Evolutionary conservation across 2,113 vertebrate genomes (phyloP).

Genomic region (Sialia sialis): DNA sequence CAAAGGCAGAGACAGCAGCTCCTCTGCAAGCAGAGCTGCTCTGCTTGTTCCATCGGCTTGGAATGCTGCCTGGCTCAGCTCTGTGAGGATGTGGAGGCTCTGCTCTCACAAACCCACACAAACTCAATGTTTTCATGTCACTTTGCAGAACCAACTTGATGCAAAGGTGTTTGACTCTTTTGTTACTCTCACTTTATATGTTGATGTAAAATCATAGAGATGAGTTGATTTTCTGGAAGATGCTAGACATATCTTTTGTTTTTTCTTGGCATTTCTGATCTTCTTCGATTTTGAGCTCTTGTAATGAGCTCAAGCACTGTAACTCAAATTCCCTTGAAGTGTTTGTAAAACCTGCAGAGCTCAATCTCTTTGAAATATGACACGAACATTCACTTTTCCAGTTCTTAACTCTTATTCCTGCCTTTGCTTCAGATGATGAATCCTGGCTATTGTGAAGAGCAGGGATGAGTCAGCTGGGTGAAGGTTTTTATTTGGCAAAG

Average conservation of each 20-base stretch:
- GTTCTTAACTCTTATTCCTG: not conserved
- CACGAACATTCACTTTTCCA: conserved; percentile 2
- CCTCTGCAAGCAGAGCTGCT: not conserved
- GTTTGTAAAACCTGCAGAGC: conserved; percentile 24
- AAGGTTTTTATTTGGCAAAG: not conserved
- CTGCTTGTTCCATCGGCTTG: not conserved
- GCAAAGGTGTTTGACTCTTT: not conserved
- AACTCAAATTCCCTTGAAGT: conserved; percentile 54
- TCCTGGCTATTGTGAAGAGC: not conserved
- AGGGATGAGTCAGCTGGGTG: not conserved
- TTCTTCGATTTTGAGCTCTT: conserved; percentile 34
- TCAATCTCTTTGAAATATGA: conserved; percentile 62
- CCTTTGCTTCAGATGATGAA: not conserved
- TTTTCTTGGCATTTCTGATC: conserved; percentile 58
- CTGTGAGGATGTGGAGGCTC: not conserved
- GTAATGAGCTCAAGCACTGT: conserved; percentile 44
- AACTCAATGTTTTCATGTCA: not conserved
- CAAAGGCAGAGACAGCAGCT: not conserved
- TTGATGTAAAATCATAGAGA: conserved; percentile 45
- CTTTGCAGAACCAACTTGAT: not conserved
- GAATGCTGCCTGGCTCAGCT: not conserved
- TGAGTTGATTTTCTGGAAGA: conserved; percentile 25
- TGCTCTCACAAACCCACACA: not conserved
- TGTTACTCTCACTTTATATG: conserved; percentile 16
- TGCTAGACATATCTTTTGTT: conserved; percentile 47